phyloP scores from a whole-genome alignment of 1,140 invertebrate genomes.

The Pteromalus puparum region DNA sequence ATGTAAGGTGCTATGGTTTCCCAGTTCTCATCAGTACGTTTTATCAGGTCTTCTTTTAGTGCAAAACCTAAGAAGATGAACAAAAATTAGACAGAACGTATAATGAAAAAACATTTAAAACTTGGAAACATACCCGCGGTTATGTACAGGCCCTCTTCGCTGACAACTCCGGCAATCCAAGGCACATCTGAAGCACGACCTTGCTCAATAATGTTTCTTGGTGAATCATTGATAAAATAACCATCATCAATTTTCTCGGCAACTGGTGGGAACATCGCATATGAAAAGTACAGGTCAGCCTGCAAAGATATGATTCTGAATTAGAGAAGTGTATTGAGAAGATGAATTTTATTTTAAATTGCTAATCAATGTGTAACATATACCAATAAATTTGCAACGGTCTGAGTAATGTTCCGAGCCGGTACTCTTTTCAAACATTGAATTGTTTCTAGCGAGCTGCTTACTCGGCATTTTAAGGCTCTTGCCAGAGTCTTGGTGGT shows the following conservation, averaged over 20 bases:
- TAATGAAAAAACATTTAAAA: not conserved
- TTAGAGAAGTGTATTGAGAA: not conserved
- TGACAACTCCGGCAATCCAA: constrained; percentile 73
- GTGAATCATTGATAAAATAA: constrained; percentile 75
- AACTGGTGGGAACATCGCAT: constrained; percentile 76
- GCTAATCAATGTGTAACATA: not conserved
- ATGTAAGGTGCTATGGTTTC: constrained; percentile 74
- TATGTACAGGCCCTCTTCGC: constrained; percentile 76
- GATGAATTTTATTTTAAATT: not conserved
- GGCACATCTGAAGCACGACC: constrained; percentile 73
- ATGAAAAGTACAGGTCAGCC: constrained; percentile 72
- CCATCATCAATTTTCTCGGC: constrained; percentile 68
- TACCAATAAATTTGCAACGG: not conserved
- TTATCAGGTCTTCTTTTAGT: constrained; percentile 64
- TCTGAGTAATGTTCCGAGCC: not conserved
- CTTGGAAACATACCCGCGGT: constrained; percentile 68
- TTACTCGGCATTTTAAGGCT: constrained; percentile 81
- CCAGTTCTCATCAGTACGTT: constrained; percentile 76
- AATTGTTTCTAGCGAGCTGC: not conserved
- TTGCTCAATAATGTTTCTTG: constrained; percentile 71
- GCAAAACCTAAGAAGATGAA: constrained; percentile 68
- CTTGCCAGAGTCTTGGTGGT: constrained; percentile 81
- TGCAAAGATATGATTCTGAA: constrained; percentile 50
- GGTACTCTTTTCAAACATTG: not conserved
- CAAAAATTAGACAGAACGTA: not conserved